A percentile compares a stretch with the other conserved stretches of the same genome.
Evolutionary conservation across 2,113 vertebrate genomes (phyloP).

Genomic region (Neoarius graeffei): DNA sequence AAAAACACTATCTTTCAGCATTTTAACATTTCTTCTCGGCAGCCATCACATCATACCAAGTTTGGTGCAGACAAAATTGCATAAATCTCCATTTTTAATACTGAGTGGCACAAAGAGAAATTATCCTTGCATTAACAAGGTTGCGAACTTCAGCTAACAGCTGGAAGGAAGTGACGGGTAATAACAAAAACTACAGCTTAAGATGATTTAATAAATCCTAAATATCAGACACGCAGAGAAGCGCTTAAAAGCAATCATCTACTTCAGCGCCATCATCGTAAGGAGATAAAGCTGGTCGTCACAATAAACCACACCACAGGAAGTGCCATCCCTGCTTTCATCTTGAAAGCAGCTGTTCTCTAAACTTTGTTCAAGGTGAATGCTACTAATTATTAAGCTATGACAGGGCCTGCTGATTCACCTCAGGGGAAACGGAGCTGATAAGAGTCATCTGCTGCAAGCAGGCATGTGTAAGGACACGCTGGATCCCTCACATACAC

Average conservation of each 20-base stretch:
- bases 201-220: constrained; percentile 61
- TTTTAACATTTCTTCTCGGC: not conserved
- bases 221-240: constrained; percentile 30
- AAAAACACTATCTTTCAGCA: not conserved
- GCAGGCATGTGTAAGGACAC: constrained; percentile 6
- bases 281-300: constrained; percentile 30
- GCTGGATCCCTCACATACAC: not conserved
- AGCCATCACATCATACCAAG: constrained; percentile 4
- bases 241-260: constrained; percentile 42
- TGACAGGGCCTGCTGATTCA: constrained; percentile 38
- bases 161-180: constrained; percentile 57
- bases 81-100: constrained; percentile 32
- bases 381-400: constrained; percentile 25
- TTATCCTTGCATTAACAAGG: constrained; percentile 59
- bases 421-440: constrained; percentile 6
- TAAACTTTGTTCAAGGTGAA: constrained; percentile 44
- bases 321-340: not conserved
- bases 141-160: constrained; percentile 54
- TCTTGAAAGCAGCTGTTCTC: constrained; percentile 51
- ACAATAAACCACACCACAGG: constrained; percentile 8
- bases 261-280: constrained; percentile 44
- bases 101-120: constrained; percentile 57
- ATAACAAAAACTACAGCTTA: constrained; percentile 55
- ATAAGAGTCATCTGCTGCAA: constrained; percentile 6
- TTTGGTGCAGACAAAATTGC: constrained; percentile 13